Conservation (phyloP, 2,113 vertebrate species). For the Tauraco erythrolophus region DNA sequence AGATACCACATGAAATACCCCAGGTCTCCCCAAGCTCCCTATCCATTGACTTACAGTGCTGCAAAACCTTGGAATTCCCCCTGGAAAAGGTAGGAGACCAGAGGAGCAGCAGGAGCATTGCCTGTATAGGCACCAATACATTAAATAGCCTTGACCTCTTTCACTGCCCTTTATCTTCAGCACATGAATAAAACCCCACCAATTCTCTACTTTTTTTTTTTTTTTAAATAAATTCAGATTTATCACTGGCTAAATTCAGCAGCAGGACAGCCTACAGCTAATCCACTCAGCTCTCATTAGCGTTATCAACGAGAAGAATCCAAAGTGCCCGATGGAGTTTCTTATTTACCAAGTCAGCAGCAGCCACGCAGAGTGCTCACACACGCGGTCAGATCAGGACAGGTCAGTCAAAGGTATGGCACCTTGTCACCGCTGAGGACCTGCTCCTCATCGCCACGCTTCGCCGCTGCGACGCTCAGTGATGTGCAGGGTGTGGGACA, state of each 20-base stretch:
- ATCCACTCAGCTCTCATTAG: background rate
- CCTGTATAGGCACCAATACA: background rate
- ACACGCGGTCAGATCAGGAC: accelerated
- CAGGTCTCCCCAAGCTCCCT: background rate
- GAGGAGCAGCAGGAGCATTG: background rate
- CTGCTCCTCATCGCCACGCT: accelerated
- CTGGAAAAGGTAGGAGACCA: background rate
- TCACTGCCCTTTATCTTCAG: background rate
- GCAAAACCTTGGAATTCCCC: background rate
- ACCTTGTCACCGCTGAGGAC: background rate
- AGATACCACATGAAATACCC: background rate
- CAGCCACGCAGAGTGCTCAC: accelerated
- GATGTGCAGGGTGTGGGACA: accelerated
- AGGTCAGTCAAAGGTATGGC: background rate
- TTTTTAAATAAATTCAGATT: background rate
- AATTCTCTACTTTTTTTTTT: background rate
- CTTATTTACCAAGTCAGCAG: background rate
- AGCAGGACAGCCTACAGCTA: background rate
- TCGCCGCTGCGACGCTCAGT: background rate
- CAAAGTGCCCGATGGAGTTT: background rate
- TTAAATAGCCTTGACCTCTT: background rate
- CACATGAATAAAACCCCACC: background rate
- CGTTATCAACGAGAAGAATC: background rate
- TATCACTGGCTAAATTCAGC: background rate
- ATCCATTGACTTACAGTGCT: background rate